A percentile compares a stretch with the other conserved stretches of the same genome.
Evolutionary conservation across 2,113 vertebrate species (phyloP).

Genomic region (Eupsittula cactorum): DNA sequence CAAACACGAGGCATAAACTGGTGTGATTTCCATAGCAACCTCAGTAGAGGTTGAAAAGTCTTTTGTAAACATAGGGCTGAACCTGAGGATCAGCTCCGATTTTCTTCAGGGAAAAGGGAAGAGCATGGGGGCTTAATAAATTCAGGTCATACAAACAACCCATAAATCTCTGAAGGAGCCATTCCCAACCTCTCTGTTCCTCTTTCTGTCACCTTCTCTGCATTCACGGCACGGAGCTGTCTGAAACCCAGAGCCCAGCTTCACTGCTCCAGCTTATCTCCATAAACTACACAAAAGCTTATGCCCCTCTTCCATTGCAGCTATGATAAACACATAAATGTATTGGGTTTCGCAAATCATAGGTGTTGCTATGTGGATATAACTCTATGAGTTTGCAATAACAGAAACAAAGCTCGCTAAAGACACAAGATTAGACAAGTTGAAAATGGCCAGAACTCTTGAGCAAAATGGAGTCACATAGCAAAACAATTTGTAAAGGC

Average conservation of each 20-base stretch:
- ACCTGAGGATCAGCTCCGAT: not conserved
- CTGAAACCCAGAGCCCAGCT: not conserved
- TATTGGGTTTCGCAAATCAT: too few species aligned
- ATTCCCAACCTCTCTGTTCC: not conserved
- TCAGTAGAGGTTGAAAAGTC: constrained; percentile 35
- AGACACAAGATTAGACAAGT: too few species aligned
- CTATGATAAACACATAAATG: not conserved
- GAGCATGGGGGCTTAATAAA: not conserved
- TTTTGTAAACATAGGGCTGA: constrained; percentile 50
- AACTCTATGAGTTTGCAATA: too few species aligned
- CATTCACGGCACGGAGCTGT: constrained; percentile 30
- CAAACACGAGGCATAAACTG: constrained; percentile 39
- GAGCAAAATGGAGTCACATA: too few species aligned
- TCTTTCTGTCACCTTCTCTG: constrained; percentile 7
- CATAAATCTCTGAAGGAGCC: not conserved
- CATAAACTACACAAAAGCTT: not conserved
- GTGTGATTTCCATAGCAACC: constrained; percentile 58
- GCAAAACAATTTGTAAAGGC: too few species aligned
- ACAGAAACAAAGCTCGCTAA: too few species aligned
- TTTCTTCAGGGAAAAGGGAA: not conserved
- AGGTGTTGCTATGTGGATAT: too few species aligned
- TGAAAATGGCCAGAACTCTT: too few species aligned
- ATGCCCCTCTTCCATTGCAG: constrained; percentile 12
- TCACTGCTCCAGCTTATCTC: not conserved
- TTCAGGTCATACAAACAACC: constrained; percentile 9